Evolutionary conservation across 2,888 invertebrate genomes (phyloP), one percentile per base, ranked within the genome.

Genomic region (Gastrophysa polygoni): DNA sequence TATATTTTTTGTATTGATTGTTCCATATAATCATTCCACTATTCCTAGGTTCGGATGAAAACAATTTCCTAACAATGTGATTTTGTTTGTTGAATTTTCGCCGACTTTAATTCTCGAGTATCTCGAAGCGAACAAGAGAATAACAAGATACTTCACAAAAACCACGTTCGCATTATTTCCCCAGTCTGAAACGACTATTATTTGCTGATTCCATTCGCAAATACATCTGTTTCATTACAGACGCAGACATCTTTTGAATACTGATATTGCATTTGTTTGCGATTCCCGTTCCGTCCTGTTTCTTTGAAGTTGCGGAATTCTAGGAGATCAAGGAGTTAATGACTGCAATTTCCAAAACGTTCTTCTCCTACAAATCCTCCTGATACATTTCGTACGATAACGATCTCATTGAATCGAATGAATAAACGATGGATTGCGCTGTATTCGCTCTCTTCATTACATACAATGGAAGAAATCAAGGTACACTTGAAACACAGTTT

Each of bases 201-300:
- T 52, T 43, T 17, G 52, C 38, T 38, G 21, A 52, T 52, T 38
- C 43, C 21, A 20, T 52, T 43, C 52, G 24, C 21, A 43, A 52
- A 21, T 38, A 38, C 43, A 52, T 52, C 52, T 52, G 52, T 52
- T 52, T 38, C 21, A 52, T 43, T 38, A 52, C 52, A 16, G 8
- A 8, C 10, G 14, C 14, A 21, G 7, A 24, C n/a, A 14, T 43
- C 38, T 52, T 52, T 21, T 20, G 52, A 34, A 52, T 52, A 52
- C 52, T 17, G 21, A 52, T 32, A 32, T 11, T 32, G 32, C 32
- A 32, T 10, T 32, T 32, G 32, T 32, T 32, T 32, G 32, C 28
- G 10, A 32, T 32, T 32, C 32, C 10, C 32, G 32, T 32, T 32
- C 10, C 10, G 32, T 32, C 2, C 10, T 11, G 32, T 32, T 32